phyloP scores from a whole-genome alignment of 2,797 vertebrate genomes.

The Lagorchestes hirsutus region DNA sequence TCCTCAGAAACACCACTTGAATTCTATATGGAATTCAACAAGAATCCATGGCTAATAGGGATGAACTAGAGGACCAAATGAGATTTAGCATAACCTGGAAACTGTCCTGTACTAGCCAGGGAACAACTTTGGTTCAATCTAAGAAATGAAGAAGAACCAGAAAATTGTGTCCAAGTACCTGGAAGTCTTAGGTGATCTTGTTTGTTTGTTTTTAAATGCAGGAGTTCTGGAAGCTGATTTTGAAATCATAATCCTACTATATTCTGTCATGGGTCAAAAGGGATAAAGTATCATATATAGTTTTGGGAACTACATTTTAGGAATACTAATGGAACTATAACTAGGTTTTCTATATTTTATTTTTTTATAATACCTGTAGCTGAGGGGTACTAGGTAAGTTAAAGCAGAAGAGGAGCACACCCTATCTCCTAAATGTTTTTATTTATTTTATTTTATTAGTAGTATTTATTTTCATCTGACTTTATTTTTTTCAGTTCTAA shows the following conservation, averaged over 20 bases:
- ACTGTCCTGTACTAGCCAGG: neutral
- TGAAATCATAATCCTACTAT: neutral
- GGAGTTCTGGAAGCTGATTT: neutral
- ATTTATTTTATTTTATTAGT: neutral
- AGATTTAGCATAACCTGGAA: neutral
- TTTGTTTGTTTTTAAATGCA: neutral
- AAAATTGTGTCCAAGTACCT: neutral
- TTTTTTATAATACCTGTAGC: neutral
- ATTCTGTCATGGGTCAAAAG: neutral
- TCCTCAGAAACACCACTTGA: conserved; percentile 52
- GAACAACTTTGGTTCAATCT: neutral
- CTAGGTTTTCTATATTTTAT: neutral
- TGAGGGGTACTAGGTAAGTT: neutral
- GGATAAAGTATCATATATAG: neutral
- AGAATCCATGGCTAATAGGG: neutral
- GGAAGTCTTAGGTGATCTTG: neutral
- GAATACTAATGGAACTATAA: neutral
- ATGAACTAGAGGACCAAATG: neutral
- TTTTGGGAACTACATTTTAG: neutral
- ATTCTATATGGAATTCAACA: neutral
- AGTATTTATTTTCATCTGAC: neutral
- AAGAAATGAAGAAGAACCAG: neutral
- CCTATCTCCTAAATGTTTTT: neutral
- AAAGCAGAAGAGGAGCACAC: neutral
- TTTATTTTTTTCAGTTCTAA: neutral